Base-by-base conservation (phyloP, 2,888 invertebrate genomes). In the Plemyria rubiginata region DNA sequence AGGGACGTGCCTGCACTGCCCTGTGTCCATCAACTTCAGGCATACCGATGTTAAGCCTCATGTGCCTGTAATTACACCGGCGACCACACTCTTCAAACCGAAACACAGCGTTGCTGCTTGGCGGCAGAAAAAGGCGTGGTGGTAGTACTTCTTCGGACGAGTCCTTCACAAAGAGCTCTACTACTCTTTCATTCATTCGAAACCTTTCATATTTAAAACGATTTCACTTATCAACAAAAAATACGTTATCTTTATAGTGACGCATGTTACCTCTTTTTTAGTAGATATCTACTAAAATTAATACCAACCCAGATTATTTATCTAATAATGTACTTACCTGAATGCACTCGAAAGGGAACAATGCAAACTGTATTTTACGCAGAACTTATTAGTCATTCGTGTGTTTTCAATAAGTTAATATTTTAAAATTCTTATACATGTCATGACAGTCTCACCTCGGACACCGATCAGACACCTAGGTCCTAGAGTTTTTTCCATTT, bases 231-330 rank as follows among this genome's bases (percentile, higher is more conserved):
- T 55, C 38, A 43, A n/a, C 8, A 49, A 49, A 22, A 32, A 50
- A 57, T 50, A 57, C 50, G 22, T 41, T 32, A 15, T 50, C 3
- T 22, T 49, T 55, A 48, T 40, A 13, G 41, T 59, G 58, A 59
- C 58, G 51, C 28, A 59, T 32, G 51, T 46, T 45, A 38, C 15
- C 32, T 45, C 15, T 38, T 4, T 49, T 57, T 43, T 48, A 46
- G 54, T 54, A 16, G 8, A 45, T 45, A 45, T 16, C 16, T 45
- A 50, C 40, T 16, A 41, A 46, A 38, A 57, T 53, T 40, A 52
- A 41, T 49, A 54, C 50, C 45, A 64, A 60, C 56, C 60, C 11
- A 56, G 64, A 60, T 64, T 63, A 55, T 60, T 56, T 64, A 60
- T 55, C 60, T 45, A 57, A 48, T 49, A 62, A 40, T 53, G 41